These are phyloP conservation scores for Octomys mimax DNA, from an alignment of 2,797 vertebrate genomes.

Conservation along the genomic window DNA sequence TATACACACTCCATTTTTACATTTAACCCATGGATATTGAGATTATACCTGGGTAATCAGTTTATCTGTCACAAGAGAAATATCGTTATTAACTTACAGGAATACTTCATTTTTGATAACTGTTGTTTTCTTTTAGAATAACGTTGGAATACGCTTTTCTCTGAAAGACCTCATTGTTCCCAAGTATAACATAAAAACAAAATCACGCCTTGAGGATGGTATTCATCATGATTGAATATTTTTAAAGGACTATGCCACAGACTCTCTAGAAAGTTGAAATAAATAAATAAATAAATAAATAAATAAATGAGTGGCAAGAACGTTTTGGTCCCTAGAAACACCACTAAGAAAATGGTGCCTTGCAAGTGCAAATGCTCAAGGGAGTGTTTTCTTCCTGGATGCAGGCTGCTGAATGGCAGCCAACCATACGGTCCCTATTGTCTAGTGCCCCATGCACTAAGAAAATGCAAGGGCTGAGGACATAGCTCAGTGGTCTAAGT, in stretches of 20 bases:
- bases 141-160: not conserved
- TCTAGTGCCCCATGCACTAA: not conserved
- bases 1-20: not conserved
- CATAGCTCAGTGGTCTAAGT: no score
- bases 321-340: not conserved
- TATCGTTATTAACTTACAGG: not conserved
- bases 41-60: not conserved
- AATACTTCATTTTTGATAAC: conserved; percentile 13
- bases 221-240: conserved; percentile 5
- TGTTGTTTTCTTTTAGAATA: conserved; percentile 15
- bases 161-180: conserved; percentile 51
- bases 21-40: not conserved
- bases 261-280: not conserved
- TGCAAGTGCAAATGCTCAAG: not conserved
- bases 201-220: not conserved
- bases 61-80: conserved; percentile 12
- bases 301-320: not conserved
- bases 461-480: not conserved
- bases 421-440: not conserved
- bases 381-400: not conserved
- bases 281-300: not conserved
- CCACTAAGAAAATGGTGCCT: not conserved
- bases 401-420: not conserved
- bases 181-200: conserved; percentile 39
- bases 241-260: not conserved